phyloP scores from a whole-genome alignment of 2,888 invertebrate genomes.

The Diaprepes abbreviatus region DNA sequence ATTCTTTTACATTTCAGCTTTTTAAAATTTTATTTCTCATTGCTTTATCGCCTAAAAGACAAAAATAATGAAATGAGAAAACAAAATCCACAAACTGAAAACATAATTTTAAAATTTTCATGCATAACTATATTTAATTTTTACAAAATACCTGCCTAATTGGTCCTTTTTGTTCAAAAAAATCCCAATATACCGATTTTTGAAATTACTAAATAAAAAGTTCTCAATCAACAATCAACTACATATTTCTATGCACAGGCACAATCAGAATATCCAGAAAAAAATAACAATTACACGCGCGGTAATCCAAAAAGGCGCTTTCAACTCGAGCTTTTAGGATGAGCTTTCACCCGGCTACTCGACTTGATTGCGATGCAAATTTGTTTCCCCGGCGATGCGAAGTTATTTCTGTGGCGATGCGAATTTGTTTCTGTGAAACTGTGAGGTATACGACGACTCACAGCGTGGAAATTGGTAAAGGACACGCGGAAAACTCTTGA shows the following conservation, averaged over 20 bases:
- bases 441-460: not conserved
- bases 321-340: not conserved
- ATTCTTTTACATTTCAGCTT: no score
- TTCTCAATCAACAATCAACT: not conserved
- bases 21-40: no score
- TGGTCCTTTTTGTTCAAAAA: no score
- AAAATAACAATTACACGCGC: not conserved
- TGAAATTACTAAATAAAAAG: no score
- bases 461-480: not conserved
- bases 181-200: no score
- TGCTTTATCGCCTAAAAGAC: no score
- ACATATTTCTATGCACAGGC: not conserved
- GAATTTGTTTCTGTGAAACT: slow-evolving; percentile 1
- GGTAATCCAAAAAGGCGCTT: not conserved
- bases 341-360: slow-evolving; percentile 1
- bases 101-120: no score
- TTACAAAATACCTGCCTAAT: no score
- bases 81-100: no score
- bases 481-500: not conserved
- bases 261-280: not conserved
- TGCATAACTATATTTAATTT: no score
- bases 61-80: no score
- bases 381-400: not conserved
- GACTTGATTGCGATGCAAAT: not conserved
- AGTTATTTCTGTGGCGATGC: not conserved